Evolutionary conservation across 2,113 vertebrate genomes (phyloP).

Genomic region (Petrocephalus microphthalmus): DNA sequence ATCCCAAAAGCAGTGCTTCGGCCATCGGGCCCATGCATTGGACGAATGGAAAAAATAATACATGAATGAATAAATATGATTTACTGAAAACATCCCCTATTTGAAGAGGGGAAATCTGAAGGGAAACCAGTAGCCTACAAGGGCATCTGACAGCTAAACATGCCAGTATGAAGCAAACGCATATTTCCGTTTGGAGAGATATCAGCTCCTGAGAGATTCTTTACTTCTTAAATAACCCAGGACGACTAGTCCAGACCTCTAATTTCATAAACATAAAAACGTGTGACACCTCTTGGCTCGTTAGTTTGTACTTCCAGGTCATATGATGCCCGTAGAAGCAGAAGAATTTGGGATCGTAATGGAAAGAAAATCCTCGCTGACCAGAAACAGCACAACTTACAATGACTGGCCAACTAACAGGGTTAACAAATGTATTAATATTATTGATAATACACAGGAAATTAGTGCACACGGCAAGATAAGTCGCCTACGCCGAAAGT

Average conservation of each 20-base stretch:
- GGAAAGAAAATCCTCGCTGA: not conserved
- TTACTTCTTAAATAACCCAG: not conserved
- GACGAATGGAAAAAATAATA: not conserved
- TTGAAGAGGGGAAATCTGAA: not conserved
- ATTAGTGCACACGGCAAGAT: not conserved
- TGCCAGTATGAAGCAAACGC: not conserved
- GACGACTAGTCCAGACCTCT: not conserved
- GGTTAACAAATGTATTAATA: not conserved
- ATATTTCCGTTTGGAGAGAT: not conserved
- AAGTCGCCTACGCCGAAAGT: not conserved
- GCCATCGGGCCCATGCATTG: not conserved
- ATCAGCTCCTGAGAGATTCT: not conserved
- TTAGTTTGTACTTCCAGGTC: not conserved
- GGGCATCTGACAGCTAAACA: not conserved
- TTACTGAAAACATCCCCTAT: not conserved
- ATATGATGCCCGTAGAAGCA: not conserved
- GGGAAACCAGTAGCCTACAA: not conserved
- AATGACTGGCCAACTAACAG: not conserved
- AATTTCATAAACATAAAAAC: slow-evolving; percentile 4
- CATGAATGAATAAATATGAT: not conserved
- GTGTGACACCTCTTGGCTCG: not conserved
- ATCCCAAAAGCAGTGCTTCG: not conserved
- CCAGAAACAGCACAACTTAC: not conserved
- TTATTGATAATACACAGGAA: not conserved
- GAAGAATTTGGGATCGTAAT: not conserved